Evolutionary conservation across 2,113 vertebrate genomes (phyloP).

Genomic region (Rhinolophus sinicus): DNA sequence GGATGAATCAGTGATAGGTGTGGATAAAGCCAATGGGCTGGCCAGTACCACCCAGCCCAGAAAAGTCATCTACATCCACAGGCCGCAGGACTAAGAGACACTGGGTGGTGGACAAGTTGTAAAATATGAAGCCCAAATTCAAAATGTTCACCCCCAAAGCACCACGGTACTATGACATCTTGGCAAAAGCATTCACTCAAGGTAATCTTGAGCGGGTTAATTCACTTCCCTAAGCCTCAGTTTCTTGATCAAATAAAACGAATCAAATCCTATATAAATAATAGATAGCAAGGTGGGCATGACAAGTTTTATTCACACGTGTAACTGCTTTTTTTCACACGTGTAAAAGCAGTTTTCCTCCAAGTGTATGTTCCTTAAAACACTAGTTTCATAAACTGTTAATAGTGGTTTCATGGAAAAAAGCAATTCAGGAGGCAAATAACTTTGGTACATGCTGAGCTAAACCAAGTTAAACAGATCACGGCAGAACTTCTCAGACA

Average conservation of each 20-base stretch:
- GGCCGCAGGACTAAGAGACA: not conserved
- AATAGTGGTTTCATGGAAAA: not conserved
- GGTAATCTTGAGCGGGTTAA: not conserved
- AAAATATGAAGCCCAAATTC: not conserved
- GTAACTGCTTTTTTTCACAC: not conserved
- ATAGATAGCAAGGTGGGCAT: not conserved
- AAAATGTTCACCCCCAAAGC: not conserved
- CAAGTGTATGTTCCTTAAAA: not conserved
- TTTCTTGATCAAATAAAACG: not conserved
- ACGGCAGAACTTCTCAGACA: not conserved
- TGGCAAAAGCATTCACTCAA: not conserved
- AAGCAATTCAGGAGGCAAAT: not conserved
- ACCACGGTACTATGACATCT: not conserved
- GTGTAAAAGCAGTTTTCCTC: slow-evolving; percentile 1
- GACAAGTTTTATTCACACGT: not conserved
- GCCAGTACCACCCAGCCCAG: not conserved
- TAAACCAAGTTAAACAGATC: slow-evolving; percentile 29
- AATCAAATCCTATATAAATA: not conserved
- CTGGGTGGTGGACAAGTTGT: not conserved
- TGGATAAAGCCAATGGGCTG: not conserved
- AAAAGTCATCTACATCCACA: not conserved
- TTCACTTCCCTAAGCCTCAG: not conserved
- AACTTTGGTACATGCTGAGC: not conserved
- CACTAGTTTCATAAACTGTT: not conserved
- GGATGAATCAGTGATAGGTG: not conserved